Evolutionary conservation across 2,113 vertebrate species (phyloP).

Genomic region (Oxyura jamaicensis): DNA sequence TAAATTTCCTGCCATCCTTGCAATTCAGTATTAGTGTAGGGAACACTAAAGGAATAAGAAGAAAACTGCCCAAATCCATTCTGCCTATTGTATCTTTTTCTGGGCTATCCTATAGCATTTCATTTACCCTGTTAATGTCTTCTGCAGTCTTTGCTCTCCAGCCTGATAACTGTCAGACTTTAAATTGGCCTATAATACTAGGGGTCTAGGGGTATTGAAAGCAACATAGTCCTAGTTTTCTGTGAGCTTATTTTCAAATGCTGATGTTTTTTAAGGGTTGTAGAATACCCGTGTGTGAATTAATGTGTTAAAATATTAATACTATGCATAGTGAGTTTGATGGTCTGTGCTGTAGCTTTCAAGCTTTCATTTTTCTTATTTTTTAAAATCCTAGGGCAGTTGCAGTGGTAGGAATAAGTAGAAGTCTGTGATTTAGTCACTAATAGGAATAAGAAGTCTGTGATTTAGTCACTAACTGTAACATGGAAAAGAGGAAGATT

Average conservation of each 20-base stretch:
- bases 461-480: neutral
- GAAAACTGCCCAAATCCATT: neutral
- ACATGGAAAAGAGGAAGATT: neutral
- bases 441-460: neutral
- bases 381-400: neutral
- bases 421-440: neutral
- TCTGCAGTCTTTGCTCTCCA: neutral
- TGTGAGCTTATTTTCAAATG: neutral
- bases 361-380: neutral
- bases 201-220: neutral
- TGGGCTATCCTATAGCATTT: neutral
- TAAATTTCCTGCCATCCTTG: neutral
- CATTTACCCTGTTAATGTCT: neutral
- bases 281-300: neutral
- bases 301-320: neutral
- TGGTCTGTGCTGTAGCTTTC: neutral
- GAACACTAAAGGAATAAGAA: neutral
- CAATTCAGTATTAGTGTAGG: neutral
- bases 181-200: neutral
- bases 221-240: neutral
- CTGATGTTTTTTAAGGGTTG: neutral
- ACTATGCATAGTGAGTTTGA: neutral
- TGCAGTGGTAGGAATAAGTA: neutral
- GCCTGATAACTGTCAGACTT: neutral
- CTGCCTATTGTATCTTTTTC: neutral